Percentiles rank a stretch among this genome's conserved stretches.
These are phyloP conservation scores for Anthophora plumipes DNA, from an alignment of 2,888 invertebrate genomes.

Conservation along the genomic window DNA sequence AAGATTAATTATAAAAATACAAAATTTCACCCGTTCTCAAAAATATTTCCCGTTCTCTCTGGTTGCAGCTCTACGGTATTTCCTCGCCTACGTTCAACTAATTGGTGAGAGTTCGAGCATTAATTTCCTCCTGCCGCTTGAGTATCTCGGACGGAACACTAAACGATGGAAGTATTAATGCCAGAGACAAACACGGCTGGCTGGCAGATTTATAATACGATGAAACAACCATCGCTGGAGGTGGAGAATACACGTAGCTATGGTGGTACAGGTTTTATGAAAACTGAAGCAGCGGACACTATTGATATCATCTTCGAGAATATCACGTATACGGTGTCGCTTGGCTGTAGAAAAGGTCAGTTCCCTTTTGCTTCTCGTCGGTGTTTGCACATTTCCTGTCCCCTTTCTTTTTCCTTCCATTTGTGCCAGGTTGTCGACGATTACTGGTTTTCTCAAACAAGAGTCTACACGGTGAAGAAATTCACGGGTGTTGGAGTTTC, in stretches of 20 bases:
- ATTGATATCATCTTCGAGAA: conserved; percentile 91
- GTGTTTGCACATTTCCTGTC: background rate
- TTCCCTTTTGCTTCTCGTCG: background rate
- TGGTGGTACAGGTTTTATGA: background rate
- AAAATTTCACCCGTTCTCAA: too few relatives aligned
- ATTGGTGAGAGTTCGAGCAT: conserved; percentile 31
- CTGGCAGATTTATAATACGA: conserved; percentile 18
- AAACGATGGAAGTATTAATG: conserved; percentile 81
- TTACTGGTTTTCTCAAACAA: background rate
- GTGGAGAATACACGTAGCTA: background rate
- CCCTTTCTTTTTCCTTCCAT: background rate
- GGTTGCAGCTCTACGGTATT: conserved; percentile 24
- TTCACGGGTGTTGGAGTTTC: background rate
- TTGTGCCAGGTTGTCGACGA: background rate
- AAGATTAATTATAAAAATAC: background rate
- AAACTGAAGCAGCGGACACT: conserved; percentile 81
- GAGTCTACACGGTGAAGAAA: background rate
- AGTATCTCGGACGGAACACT: conserved; percentile 32
- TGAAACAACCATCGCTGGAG: conserved; percentile 2
- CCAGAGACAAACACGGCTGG: conserved; percentile 54
- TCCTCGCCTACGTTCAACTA: conserved; percentile 14
- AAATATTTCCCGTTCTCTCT: background rate
- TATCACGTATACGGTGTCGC: conserved; percentile 89
- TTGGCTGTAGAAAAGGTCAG: conserved; percentile 91
- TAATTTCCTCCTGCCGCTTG: conserved; percentile 8